phyloP scores from a whole-genome alignment of 2,113 vertebrate genomes.

The Dasyprocta punctata region DNA sequence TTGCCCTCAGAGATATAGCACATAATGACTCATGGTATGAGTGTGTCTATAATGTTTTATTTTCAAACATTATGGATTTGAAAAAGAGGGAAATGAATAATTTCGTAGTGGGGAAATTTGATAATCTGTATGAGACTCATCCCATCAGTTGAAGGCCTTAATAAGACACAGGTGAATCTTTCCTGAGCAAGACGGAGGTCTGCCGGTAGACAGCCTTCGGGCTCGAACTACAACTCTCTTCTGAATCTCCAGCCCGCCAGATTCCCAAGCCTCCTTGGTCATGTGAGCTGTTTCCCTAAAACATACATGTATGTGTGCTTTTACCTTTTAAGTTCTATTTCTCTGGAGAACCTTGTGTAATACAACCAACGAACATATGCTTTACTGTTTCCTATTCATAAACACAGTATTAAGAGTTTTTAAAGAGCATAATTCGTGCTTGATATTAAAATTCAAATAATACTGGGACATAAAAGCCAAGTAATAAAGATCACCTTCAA shows the following conservation, averaged over 20 bases:
- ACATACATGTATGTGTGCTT: no score
- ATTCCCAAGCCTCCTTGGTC: background rate
- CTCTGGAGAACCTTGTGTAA: background rate
- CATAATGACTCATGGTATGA: background rate
- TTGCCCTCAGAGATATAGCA: background rate
- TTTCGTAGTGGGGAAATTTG: background rate
- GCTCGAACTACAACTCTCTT: no score
- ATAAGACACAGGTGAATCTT: background rate
- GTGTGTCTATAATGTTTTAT: background rate
- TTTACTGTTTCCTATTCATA: background rate
- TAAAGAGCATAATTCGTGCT: background rate
- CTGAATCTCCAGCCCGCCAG: background rate
- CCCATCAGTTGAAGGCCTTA: background rate
- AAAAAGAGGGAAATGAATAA: background rate
- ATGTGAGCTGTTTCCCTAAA: background rate
- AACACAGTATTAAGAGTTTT: background rate
- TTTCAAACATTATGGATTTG: background rate
- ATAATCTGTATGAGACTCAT: background rate
- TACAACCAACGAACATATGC: background rate
- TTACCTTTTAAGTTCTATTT: background rate
- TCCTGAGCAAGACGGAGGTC: background rate
- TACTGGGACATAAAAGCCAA: background rate
- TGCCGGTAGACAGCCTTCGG: no score
- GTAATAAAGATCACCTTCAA: background rate
- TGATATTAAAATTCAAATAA: conserved; percentile 13